A percentile compares a stretch with the other conserved stretches of the same genome.
These are phyloP conservation scores for Ephestia elutella DNA, from an alignment of 1,140 invertebrate species.

Conservation along the genomic window DNA sequence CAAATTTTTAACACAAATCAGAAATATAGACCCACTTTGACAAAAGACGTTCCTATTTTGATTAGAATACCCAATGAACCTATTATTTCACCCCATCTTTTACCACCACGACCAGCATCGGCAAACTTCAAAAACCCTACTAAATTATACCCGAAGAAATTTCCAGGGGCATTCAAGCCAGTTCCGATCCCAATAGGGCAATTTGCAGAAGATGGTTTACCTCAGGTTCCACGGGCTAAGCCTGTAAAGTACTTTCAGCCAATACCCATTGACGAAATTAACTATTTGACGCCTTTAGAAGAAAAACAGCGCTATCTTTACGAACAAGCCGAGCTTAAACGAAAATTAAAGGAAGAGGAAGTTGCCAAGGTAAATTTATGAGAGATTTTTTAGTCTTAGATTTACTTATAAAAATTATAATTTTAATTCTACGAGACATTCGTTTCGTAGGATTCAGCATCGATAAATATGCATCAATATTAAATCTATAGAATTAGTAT, in stretches of 20 bases:
- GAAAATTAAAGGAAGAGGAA: conserved; percentile 42
- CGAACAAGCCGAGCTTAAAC: conserved; percentile 44
- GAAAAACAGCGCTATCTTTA: conserved; percentile 48
- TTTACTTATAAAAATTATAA: too few relatives aligned
- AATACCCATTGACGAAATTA: conserved; percentile 25
- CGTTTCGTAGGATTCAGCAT: too few relatives aligned
- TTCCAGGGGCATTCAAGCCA: conserved; percentile 41
- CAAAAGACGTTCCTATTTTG: background rate
- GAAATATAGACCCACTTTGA: background rate
- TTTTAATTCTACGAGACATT: too few relatives aligned
- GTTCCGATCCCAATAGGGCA: conserved; percentile 54
- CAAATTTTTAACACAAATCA: conserved; percentile 6
- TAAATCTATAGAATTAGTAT: too few relatives aligned
- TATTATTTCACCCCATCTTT: conserved; percentile 25
- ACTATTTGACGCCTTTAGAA: conserved; percentile 27
- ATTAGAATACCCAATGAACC: conserved; percentile 17
- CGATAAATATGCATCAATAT: too few relatives aligned
- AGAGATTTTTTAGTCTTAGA: too few relatives aligned
- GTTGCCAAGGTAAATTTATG: conserved; percentile 13
- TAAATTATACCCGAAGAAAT: conserved; percentile 61
- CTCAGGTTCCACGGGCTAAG: conserved; percentile 41
- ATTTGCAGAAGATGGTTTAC: conserved; percentile 30
- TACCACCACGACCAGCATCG: conserved; percentile 21
- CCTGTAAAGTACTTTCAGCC: conserved; percentile 43
- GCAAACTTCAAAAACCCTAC: conserved; percentile 46